A percentile compares a stretch with the other conserved stretches of the same genome.
Conservation (phyloP, 2,113 vertebrate genomes). For the Nothoprocta pentlandii region DNA sequence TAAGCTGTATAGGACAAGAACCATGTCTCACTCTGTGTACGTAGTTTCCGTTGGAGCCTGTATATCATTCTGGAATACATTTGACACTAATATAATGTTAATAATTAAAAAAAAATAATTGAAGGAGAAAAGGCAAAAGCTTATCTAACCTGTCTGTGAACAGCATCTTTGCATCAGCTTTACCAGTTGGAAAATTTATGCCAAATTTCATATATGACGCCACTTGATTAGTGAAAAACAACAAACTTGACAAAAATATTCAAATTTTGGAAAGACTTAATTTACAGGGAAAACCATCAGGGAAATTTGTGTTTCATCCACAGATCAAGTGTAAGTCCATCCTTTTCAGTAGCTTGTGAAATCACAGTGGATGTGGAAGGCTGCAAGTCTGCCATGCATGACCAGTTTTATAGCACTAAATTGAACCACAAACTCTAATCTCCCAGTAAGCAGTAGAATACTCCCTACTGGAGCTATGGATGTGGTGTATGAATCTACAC, state of each 20-base stretch:
- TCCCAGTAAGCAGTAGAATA: not conserved
- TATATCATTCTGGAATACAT: not conserved
- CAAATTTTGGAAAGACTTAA: not conserved
- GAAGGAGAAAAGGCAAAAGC: not conserved
- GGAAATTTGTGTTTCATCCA: not conserved
- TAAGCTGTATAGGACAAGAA: not conserved
- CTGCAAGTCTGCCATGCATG: not conserved
- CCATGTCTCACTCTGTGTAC: accelerated
- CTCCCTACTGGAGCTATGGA: accelerated
- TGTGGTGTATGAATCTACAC: not conserved
- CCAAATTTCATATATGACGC: not conserved
- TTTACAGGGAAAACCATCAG: not conserved
- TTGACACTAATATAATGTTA: not conserved
- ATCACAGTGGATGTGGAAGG: not conserved
- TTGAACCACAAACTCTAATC: not conserved
- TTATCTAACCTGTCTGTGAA: not conserved
- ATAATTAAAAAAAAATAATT: not conserved
- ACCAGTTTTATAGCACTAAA: not conserved
- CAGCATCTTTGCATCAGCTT: not conserved
- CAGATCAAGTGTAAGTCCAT: not conserved
- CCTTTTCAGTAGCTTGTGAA: not conserved
- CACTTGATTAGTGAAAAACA: accelerated
- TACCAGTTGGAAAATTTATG: not conserved
- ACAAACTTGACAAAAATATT: not conserved
- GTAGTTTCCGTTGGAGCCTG: not conserved